Conservation (phyloP, 2,797 vertebrate species). For the Channa striata region DNA sequence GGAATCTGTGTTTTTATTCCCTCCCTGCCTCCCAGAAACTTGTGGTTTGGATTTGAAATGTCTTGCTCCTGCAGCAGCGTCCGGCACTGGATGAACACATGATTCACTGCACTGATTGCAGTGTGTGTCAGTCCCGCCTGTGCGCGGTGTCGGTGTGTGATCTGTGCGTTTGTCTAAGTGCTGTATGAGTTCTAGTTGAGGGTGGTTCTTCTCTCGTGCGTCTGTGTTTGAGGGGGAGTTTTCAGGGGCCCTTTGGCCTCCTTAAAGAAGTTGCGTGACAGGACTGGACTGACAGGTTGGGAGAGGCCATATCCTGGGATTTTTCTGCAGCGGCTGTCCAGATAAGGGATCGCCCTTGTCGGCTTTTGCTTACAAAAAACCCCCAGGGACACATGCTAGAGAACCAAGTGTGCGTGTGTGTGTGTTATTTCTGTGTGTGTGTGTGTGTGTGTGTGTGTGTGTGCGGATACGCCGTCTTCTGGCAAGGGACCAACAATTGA, state of each 20-base stretch:
- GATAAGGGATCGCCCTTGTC: slow-evolving; percentile 73
- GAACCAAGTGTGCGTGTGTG: slow-evolving; percentile 24
- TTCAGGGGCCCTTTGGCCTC: slow-evolving; percentile 38
- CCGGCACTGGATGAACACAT: background rate
- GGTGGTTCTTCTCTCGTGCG: slow-evolving; percentile 9
- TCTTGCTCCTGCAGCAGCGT: slow-evolving; percentile 4
- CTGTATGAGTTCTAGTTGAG: slow-evolving; percentile 30
- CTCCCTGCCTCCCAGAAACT: slow-evolving; percentile 1
- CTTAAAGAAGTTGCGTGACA: slow-evolving; percentile 75
- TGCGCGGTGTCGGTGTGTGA: slow-evolving; percentile 1
- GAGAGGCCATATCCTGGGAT: slow-evolving; percentile 79
- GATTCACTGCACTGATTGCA: background rate
- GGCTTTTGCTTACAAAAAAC: slow-evolving; percentile 66
- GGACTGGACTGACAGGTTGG: slow-evolving; percentile 65
- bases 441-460: slow-evolving; percentile 21
- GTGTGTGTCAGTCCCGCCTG: slow-evolving; percentile 7
- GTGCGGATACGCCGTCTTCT: slow-evolving; percentile 43
- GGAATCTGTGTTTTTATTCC: slow-evolving; percentile 7
- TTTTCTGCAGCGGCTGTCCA: slow-evolving; percentile 75
- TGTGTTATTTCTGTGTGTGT: no score
- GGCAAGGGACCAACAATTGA: slow-evolving; percentile 35
- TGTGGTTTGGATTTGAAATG: slow-evolving; percentile 13
- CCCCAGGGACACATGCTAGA: slow-evolving; percentile 52
- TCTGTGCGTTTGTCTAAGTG: slow-evolving; percentile 24
- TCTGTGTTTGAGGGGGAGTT: slow-evolving; percentile 27